Base-by-base conservation (phyloP, 2,113 vertebrate species). In the Phylloscopus trochiloides region DNA sequence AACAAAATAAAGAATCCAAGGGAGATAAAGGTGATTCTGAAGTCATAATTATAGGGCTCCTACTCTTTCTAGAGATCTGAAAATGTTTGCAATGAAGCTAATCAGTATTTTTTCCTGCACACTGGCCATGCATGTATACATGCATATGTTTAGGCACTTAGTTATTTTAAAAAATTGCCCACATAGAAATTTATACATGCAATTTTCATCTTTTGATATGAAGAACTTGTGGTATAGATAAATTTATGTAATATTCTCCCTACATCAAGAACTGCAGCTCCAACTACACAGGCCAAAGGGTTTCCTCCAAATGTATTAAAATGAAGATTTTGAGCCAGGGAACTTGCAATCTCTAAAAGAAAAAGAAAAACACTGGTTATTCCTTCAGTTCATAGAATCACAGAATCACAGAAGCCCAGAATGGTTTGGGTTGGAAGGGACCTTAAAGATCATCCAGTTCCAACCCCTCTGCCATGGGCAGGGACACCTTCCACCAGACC, bases 281-380 rank as follows among this genome's bases (percentile, higher is more conserved):
- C 99, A 47, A 98, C 85, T 3, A 96, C 92, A 26, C 99, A 99
- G 66, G 99, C 99, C 92, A 99, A 1, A 34, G 99, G 98, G 81
- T 93, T 99, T 89, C 99, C 99, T 87, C 99, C 99, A 65, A 99
- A 99, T 2, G 99, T 99, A 94, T 98, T 99, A 96, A 99, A 99
- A 61, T 99, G 98, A 72, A 86, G n/a, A 14, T 82, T 93, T 59
- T 98, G 97, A 38, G 92, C 91, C 93, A 99, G 98, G 18, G 98
- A 97, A 36, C 86, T 95, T 24, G 99, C 98, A 78, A 99, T 99
- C 96, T 99, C 99, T 99, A 70, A 59, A 88, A 92, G 54, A 74
- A 79, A 80, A 96, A 93, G 38, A 73, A 83, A 8, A 94, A 31
- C 29, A 67, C 0, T 63, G 24, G 28, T 94, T 77, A 86, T 19